Conservation (phyloP, 2,888 invertebrate species). For the Malthinus flaveolus region DNA sequence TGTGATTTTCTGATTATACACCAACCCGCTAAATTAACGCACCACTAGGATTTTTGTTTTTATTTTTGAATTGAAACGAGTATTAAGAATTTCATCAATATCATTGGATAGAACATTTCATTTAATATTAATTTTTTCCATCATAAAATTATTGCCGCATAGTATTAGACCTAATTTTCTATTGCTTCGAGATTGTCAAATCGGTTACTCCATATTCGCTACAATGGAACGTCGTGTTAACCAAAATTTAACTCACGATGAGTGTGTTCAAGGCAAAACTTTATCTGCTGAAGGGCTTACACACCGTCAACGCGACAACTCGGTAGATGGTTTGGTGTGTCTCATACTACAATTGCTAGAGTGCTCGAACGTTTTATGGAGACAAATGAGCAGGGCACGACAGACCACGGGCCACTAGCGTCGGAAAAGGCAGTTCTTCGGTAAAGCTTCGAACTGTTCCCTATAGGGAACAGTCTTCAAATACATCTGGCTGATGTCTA, state of each 20-base stretch:
- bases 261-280: not conserved
- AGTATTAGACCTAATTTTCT: too few relatives aligned
- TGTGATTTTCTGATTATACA: too few relatives aligned
- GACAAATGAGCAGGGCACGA: not conserved
- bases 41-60: too few relatives aligned
- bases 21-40: too few relatives aligned
- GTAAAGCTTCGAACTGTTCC: not conserved
- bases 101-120: too few relatives aligned
- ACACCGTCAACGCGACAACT: slow-evolving; percentile 1
- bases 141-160: too few relatives aligned
- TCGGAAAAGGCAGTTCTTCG: too few relatives aligned
- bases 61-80: too few relatives aligned
- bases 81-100: too few relatives aligned
- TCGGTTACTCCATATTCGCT: too few relatives aligned
- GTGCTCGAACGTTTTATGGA: not conserved
- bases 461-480: not conserved
- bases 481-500: slow-evolving; percentile 3
- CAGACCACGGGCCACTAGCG: too few relatives aligned
- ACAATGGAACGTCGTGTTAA: not conserved
- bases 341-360: not conserved
- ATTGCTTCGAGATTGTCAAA: not conserved
- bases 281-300: slow-evolving; percentile 1
- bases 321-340: not conserved
- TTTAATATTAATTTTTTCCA: too few relatives aligned
- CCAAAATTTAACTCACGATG: not conserved